Percentiles rank a stretch among this genome's conserved stretches.
phyloP scores from a whole-genome alignment of 2,113 vertebrate genomes.

The Carollia perspicillata region DNA sequence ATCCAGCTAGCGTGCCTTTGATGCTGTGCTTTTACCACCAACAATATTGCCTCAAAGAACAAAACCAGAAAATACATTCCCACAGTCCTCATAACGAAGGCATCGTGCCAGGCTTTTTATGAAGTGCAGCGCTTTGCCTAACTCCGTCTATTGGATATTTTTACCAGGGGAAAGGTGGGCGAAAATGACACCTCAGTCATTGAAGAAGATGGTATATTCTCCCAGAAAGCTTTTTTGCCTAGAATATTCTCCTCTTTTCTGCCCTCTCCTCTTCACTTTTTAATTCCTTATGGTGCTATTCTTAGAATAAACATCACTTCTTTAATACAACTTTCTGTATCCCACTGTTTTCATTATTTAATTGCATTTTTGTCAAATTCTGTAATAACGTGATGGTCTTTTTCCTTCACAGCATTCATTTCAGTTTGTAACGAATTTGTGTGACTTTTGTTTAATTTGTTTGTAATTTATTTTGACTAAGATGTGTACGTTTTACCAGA shows the following conservation, averaged over 20 bases:
- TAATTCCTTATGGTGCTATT: neutral
- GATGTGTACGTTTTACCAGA: neutral
- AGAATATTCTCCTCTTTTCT: neutral
- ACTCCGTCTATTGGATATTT: neutral
- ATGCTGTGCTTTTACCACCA: neutral
- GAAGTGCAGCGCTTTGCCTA: neutral
- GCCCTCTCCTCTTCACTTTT: neutral
- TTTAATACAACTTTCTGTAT: neutral
- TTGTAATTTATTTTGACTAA: slow-evolving; percentile 2
- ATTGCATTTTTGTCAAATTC: neutral
- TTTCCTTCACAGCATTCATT: neutral
- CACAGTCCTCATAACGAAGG: neutral
- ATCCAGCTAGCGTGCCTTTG: neutral
- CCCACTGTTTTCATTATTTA: neutral
- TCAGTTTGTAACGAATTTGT: neutral
- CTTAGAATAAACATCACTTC: neutral
- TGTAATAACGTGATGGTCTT: neutral
- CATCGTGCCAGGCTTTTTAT: neutral
- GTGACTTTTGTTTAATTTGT: neutral
- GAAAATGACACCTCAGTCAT: neutral
- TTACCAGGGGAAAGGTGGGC: neutral
- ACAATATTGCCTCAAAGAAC: neutral
- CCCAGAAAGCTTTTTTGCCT: neutral
- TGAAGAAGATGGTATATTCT: neutral
- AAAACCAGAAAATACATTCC: neutral